phyloP scores from a whole-genome alignment of 2,113 vertebrate genomes.

The Morone saxatilis region DNA sequence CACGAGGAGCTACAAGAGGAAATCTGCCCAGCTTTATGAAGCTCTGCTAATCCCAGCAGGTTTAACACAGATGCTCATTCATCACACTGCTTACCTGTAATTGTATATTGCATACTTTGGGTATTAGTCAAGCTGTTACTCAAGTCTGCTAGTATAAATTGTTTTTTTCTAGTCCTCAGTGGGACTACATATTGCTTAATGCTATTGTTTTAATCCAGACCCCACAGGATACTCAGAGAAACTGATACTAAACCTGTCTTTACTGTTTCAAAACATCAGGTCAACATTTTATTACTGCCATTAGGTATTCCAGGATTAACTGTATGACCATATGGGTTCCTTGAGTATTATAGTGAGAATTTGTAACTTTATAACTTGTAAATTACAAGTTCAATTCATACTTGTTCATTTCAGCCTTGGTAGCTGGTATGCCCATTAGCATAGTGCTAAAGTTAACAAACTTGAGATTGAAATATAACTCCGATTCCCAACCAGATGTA shows the following conservation, averaged over 20 bases:
- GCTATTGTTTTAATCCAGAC: constrained; percentile 56
- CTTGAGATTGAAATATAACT: no score
- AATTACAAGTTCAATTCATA: no score
- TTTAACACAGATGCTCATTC: constrained; percentile 83
- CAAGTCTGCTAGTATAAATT: constrained; percentile 75
- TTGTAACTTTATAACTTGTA: neutral
- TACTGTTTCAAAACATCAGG: constrained; percentile 19
- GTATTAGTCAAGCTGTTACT: constrained; percentile 79
- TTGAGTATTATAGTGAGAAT: neutral
- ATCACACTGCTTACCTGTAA: constrained; percentile 81
- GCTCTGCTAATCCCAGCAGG: constrained; percentile 79
- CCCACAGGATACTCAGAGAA: constrained; percentile 27
- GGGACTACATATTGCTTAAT: constrained; percentile 29
- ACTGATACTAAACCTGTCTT: constrained; percentile 6
- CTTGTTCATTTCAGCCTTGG: neutral
- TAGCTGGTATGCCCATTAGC: neutral
- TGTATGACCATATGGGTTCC: neutral
- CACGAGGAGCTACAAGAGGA: constrained; percentile 58
- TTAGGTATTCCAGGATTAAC: constrained; percentile 9
- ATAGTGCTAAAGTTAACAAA: neutral
- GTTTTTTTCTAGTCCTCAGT: constrained; percentile 59
- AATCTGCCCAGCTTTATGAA: constrained; percentile 81
- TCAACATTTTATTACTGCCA: neutral
- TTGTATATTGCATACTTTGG: constrained; percentile 81
- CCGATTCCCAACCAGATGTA: no score